These are phyloP conservation scores for Anser cygnoides DNA, from an alignment of 2,113 vertebrate species.

Conservation along the genomic window DNA sequence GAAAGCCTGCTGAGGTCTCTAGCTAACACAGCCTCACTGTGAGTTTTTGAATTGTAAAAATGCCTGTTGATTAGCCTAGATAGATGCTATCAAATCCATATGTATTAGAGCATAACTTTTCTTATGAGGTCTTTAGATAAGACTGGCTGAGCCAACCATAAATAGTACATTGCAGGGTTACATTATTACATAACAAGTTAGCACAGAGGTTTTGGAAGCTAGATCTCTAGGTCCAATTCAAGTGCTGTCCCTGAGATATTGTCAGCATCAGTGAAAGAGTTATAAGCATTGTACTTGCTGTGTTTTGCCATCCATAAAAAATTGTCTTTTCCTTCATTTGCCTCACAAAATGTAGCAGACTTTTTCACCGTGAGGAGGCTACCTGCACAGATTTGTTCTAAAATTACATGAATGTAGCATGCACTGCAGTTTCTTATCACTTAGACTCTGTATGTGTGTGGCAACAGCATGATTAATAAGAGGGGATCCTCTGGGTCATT, in stretches of 20 bases:
- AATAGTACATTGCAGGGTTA: not conserved
- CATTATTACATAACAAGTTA: not conserved
- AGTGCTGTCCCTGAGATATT: not conserved
- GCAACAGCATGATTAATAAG: not conserved
- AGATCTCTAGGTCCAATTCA: not conserved
- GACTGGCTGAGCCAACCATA: not conserved
- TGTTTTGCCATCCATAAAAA: not conserved
- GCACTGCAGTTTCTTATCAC: not conserved
- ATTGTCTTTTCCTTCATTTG: not conserved
- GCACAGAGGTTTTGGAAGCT: not conserved
- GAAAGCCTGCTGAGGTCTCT: not conserved
- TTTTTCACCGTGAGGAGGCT: not conserved
- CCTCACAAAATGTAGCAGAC: not conserved
- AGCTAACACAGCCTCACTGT: not conserved
- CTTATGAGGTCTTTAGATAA: not conserved
- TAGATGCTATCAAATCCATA: not conserved
- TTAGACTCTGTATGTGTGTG: not conserved
- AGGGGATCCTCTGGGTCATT: not conserved
- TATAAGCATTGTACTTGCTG: not conserved
- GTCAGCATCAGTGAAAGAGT: not conserved
- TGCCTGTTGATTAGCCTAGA: conserved; percentile 1
- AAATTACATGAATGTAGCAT: not conserved
- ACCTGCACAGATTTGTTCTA: not conserved
- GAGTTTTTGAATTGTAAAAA: not conserved
- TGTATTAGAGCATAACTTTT: not conserved